Evolutionary conservation across 2,888 invertebrate species (phyloP).

Genomic region (Cephus runcator): DNA sequence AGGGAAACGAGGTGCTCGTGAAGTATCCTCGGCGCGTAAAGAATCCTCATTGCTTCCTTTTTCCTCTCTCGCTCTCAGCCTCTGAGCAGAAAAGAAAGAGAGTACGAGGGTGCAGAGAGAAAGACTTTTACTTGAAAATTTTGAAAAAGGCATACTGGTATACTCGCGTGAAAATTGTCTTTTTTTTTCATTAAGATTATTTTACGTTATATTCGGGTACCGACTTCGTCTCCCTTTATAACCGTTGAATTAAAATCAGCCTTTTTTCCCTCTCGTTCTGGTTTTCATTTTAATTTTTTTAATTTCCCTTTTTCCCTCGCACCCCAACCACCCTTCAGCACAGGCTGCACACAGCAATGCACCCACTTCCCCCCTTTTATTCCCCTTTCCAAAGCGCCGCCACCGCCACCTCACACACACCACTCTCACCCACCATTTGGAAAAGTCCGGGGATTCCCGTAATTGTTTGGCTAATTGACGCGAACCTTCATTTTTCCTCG

Average conservation of each 20-base stretch:
- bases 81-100: not conserved
- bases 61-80: not conserved
- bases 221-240: not conserved
- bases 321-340: slow-evolving; percentile 2
- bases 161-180: not conserved
- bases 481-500: not conserved
- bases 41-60: slow-evolving; percentile 1
- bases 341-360: not conserved
- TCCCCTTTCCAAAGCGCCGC: not conserved
- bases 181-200: not conserved
- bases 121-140: not conserved
- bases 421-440: not conserved
- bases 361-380: not conserved
- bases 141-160: not conserved
- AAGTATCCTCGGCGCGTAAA: slow-evolving; percentile 5
- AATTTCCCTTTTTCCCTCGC: slow-evolving; percentile 5
- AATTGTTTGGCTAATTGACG: not conserved
- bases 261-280: slow-evolving; percentile 11
- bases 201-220: not conserved
- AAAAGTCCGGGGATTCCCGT: not conserved
- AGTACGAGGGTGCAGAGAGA: not conserved
- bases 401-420: not conserved
- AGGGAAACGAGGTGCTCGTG: not conserved
- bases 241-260: not conserved
- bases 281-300: slow-evolving; percentile 24